Evolutionary conservation across 1,140 invertebrate genomes (phyloP).

Genomic region (Hylaeus volcanicus): DNA sequence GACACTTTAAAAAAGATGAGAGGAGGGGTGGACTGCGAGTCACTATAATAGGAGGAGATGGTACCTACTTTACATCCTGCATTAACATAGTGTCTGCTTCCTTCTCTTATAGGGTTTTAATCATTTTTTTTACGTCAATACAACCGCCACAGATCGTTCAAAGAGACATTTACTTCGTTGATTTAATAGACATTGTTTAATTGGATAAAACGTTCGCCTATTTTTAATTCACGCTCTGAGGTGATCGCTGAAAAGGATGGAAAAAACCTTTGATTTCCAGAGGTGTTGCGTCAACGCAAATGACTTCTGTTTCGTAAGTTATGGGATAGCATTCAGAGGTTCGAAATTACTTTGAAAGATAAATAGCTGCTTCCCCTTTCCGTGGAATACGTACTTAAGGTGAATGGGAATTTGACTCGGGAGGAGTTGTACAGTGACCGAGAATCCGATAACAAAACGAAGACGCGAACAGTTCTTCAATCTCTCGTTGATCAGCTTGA

Average conservation of each 20-base stretch:
- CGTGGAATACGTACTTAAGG: background rate
- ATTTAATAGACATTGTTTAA: background rate
- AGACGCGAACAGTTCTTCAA: background rate
- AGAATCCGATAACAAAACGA: conserved; percentile 8
- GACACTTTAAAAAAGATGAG: too few species aligned
- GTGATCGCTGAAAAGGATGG: background rate
- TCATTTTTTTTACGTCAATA: too few species aligned
- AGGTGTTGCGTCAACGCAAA: background rate
- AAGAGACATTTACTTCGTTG: background rate
- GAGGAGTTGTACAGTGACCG: background rate
- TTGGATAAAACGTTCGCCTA: background rate
- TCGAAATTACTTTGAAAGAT: conserved; percentile 8
- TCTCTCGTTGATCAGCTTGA: background rate
- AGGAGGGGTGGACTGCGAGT: too few species aligned
- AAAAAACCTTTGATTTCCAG: background rate
- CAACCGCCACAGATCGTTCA: too few species aligned
- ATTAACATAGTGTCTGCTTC: too few species aligned
- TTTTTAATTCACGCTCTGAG: background rate
- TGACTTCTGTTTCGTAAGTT: background rate
- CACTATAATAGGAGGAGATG: too few species aligned
- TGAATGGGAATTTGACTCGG: background rate
- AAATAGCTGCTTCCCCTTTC: background rate
- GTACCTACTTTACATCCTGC: too few species aligned
- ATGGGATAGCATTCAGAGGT: background rate
- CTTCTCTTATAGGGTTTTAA: too few species aligned